Evolutionary conservation across 1,140 invertebrate species (phyloP), one percentile per base, ranked within the genome.

Genomic region (Tetranychus urticae): DNA sequence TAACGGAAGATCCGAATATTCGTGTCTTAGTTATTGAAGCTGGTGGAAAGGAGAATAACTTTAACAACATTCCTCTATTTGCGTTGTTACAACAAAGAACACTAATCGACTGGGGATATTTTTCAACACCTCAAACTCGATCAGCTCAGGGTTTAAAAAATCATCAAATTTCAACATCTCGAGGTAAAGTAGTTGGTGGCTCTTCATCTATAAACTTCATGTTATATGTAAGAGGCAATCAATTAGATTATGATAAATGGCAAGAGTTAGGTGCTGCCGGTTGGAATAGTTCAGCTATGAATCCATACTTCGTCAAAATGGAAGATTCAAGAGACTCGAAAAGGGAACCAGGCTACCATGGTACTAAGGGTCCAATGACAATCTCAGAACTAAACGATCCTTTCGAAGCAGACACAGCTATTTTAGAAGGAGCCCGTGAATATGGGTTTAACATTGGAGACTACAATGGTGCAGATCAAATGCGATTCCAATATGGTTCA

Each of bases 181-280:
- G 65, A n/a, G 68, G 65, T 33, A 58, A 61, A 56, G 62, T 61
- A 33, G 23, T 73, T 64, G 78, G 77, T 13, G 91, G 91, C 14
- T 85, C 85, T 45, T 89, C 85, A 55, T 86, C 90, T 0, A 77
- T 96, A 1, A 96, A 96, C 71, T 87, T 87, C 1, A 91, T 92
- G 88, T 80, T 92, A 12, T 94, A 96, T 73, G 83, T 91, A 0
- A 78, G 91, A 50, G 91, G 91, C 35, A 91, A 94, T 68, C 80
- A 82, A 13, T 80, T 78, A 52, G 91, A 97, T 69, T 97, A 89
- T 72, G 86, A 97, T 69, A 76, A 82, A 12, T 96, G 91, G 91
- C 84, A 34, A 10, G 14, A 10, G 1, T 73, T 84, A 36, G 92
- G 92, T 0, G 94, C 94, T 67, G 78, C 78, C 1, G 77, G 76